Evolutionary conservation across 2,797 vertebrate species (phyloP).

Genomic region (Bradypodion ventrale): DNA sequence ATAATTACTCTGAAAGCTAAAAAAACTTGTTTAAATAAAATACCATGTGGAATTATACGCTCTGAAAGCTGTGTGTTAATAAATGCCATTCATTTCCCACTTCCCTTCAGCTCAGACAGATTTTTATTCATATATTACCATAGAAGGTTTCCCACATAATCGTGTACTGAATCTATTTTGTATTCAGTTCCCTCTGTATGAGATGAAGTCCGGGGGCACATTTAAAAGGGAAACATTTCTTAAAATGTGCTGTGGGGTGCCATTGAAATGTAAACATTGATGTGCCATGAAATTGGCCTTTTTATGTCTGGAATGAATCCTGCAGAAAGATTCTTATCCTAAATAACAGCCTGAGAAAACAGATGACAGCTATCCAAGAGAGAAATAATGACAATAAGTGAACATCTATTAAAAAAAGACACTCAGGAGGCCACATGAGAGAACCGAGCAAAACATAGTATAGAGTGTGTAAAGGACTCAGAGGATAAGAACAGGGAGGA

Average conservation of each 20-base stretch:
- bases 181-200: background rate
- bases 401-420: constrained; percentile 21
- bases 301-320: background rate
- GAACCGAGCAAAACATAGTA: too few species aligned
- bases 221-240: background rate
- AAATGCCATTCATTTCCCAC: background rate
- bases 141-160: background rate
- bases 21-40: background rate
- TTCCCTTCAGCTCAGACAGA: background rate
- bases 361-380: constrained; percentile 22
- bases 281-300: background rate
- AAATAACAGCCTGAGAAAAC: constrained; percentile 41
- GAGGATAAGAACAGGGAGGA: constrained; percentile 42
- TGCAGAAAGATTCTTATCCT: constrained; percentile 29
- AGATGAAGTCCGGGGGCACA: constrained; percentile 1
- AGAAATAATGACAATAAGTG: constrained; percentile 20
- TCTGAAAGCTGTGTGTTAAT: background rate
- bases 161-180: background rate
- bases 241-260: background rate
- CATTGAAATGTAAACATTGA: background rate
- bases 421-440: constrained; percentile 17
- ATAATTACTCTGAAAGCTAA: background rate
- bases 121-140: background rate
- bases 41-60: background rate
- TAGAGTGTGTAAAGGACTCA: too few species aligned